These are phyloP conservation scores for Dione vanillae DNA, from an alignment of 2,888 invertebrate species.

Conservation along the genomic window DNA sequence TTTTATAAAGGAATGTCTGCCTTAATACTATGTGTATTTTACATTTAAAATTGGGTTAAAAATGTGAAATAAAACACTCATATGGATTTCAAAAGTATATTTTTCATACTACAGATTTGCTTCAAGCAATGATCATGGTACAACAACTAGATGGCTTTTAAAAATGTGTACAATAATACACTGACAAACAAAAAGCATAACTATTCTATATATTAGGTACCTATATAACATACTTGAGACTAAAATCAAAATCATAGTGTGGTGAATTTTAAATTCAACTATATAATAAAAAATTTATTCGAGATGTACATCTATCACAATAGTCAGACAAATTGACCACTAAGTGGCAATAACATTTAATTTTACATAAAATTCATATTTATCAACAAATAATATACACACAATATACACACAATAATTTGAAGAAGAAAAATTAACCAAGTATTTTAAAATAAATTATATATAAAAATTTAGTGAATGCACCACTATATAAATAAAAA, in stretches of 20 bases:
- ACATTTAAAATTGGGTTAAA: background rate
- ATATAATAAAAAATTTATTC: conserved; percentile 5
- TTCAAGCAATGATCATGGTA: conserved; percentile 4
- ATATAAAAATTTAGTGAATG: no score
- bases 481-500: background rate
- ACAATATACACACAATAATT: background rate
- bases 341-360: conserved; percentile 15
- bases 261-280: conserved; percentile 4
- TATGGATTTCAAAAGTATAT: background rate
- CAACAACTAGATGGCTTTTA: conserved; percentile 12
- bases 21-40: no score
- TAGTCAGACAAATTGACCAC: conserved; percentile 14
- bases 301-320: conserved; percentile 17
- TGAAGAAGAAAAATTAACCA: background rate
- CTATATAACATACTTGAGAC: background rate
- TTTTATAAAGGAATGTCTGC: no score
- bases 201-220: conserved; percentile 6
- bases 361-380: background rate
- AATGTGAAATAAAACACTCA: conserved; percentile 7
- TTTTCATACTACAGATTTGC: conserved; percentile 15
- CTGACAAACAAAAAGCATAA: background rate
- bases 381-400: background rate
- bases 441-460: background rate
- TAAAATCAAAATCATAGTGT: background rate
- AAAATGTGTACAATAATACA: conserved; percentile 21